Evolutionary conservation across 2,797 vertebrate genomes (phyloP).

Genomic region (Menidia menidia): DNA sequence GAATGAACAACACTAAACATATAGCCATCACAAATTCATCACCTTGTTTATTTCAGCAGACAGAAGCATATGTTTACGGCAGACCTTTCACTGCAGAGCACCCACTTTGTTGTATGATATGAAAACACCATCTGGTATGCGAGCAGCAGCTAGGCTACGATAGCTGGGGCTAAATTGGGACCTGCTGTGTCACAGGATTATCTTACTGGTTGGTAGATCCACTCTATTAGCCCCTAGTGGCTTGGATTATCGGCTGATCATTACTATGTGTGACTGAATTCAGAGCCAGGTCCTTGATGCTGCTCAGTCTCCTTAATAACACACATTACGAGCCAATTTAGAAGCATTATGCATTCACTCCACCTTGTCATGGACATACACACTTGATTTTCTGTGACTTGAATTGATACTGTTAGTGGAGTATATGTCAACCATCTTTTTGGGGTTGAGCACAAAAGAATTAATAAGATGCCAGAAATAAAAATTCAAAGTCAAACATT

Average conservation of each 20-base stretch:
- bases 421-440: conserved; percentile 12
- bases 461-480: conserved; percentile 6
- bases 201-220: conserved; percentile 71
- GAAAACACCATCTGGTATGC: conserved; percentile 87
- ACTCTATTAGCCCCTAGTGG: conserved; percentile 77
- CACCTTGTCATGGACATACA: conserved; percentile 28
- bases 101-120: conserved; percentile 81
- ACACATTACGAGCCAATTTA: conserved; percentile 37
- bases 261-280: conserved; percentile 75
- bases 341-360: conserved; percentile 28
- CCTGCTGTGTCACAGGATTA: conserved; percentile 82
- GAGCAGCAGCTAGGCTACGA: conserved; percentile 72
- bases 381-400: conserved; percentile 18
- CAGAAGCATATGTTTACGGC: conserved; percentile 80
- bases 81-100: conserved; percentile 79
- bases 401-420: conserved; percentile 7
- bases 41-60: conserved; percentile 72
- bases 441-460: conserved; percentile 19
- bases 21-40: conserved; percentile 41
- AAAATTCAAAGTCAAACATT: conserved; percentile 36
- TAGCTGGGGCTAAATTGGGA: conserved; percentile 66
- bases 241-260: conserved; percentile 76
- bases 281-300: conserved; percentile 59
- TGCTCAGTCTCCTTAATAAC: conserved; percentile 41
- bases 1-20: conserved; percentile 20